These are phyloP conservation scores for Drosophila pseudoobscura DNA, from an alignment of 1,140 invertebrate genomes.

Conservation along the genomic window DNA sequence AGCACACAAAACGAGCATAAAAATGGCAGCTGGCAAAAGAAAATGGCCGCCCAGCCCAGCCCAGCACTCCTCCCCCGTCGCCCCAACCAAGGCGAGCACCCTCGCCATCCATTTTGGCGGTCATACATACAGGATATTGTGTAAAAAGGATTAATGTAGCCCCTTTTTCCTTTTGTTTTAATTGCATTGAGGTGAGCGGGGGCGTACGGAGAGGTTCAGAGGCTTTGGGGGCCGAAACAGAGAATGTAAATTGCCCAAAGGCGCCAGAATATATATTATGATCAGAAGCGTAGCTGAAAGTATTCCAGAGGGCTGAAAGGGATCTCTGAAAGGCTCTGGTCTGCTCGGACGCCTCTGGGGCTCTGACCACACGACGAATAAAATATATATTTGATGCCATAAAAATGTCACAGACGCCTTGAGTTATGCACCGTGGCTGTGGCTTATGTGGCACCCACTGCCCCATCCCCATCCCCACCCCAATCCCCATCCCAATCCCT, in stretches of 20 bases:
- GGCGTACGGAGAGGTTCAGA: neutral
- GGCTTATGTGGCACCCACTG: conserved; percentile 60
- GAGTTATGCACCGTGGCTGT: conserved; percentile 71
- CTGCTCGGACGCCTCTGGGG: neutral
- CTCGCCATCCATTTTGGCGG: conserved; percentile 42
- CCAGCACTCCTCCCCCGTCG: conserved; percentile 24
- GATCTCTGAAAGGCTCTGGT: too few species aligned
- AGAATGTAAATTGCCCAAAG: conserved; percentile 68
- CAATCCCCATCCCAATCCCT: conserved; percentile 4
- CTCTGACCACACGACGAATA: conserved; percentile 48
- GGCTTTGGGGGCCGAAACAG: conserved; percentile 38
- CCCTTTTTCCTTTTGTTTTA: conserved; percentile 71
- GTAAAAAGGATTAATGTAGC: conserved; percentile 79
- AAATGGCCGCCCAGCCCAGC: conserved; percentile 65
- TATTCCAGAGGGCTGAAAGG: neutral
- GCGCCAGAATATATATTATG: conserved; percentile 42
- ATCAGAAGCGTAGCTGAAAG: conserved; percentile 11
- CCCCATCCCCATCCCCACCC: neutral
- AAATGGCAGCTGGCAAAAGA: conserved; percentile 79
- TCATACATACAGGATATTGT: conserved; percentile 74
- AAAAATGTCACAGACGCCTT: conserved; percentile 81
- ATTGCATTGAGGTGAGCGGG: conserved; percentile 57
- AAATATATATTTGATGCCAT: conserved; percentile 75
- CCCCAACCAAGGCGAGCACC: neutral
- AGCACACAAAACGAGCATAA: conserved; percentile 70